Base-by-base conservation (phyloP, 2,797 vertebrate genomes). In the Macroramphosus scolopax region DNA sequence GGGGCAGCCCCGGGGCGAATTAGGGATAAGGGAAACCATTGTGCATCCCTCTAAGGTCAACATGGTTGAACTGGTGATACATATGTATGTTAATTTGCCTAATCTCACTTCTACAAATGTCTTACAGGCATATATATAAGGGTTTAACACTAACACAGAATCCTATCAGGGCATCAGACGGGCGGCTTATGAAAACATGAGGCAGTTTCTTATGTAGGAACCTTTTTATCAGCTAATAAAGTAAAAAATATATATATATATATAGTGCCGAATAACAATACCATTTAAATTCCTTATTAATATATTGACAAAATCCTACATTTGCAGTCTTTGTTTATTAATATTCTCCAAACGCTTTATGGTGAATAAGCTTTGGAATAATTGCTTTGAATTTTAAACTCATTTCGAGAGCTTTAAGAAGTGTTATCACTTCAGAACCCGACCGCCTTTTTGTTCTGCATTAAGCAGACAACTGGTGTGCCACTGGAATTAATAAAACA, bases 31-130 rank as follows among this genome's bases (percentile, higher is more conserved):
- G n/a, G 70, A 38, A 83, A 44, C 78, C 75, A 79, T 86, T 83
- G 82, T 83, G 68, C 67, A 49, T 83, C 75, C 77, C 78, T 87
- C 55, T 80, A 63, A 87, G 87, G 86, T 88, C 87, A 90, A 87
- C 78, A 78, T 59, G 54, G 78, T 84, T 87, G 83, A 88, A 86
- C 80, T 40, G 46, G 72, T 70, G 80, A 86, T 89, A 89, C 84
- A 88, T 85, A 88, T 88, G 81, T 84, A 89, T 88, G 84, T 83
- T 88, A 81, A 89, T 90, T 87, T 86, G 71, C 82, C 82, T 88
- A 89, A 90, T 88, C 87, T 90, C 73, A 75, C 82, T 63, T 77
- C 75, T 79, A 89, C 83, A 88, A 88, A 88, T 88, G 87, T 87
- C 85, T 88, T 84, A 87, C 84, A 87, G 87, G 82, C 87, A 87